Conservation (phyloP, 2,113 vertebrate genomes). For the Dromaius novaehollandiae region DNA sequence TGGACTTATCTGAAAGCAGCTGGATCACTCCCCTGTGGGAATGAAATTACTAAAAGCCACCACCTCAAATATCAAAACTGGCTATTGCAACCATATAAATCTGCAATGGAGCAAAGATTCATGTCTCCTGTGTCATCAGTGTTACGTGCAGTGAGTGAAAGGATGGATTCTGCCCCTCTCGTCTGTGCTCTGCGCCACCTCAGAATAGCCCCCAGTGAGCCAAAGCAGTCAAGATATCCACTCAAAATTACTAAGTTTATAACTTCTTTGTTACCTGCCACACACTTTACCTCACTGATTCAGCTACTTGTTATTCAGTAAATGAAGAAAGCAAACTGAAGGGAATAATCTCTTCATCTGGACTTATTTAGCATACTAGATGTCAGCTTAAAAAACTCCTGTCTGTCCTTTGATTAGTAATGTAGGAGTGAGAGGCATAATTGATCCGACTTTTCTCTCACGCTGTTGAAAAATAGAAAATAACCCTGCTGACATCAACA, state of each 20-base stretch:
- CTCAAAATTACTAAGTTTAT: neutral
- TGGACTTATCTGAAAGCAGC: neutral
- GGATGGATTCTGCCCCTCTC: neutral
- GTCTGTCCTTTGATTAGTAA: neutral
- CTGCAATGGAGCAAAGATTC: neutral
- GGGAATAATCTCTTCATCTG: neutral
- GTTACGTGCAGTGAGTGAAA: neutral
- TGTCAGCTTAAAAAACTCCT: neutral
- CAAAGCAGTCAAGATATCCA: neutral
- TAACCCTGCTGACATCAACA: neutral
- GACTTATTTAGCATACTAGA: neutral
- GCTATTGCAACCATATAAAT: neutral
- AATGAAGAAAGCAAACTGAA: neutral
- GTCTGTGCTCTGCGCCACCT: neutral
- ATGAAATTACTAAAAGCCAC: neutral
- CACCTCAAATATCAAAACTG: neutral
- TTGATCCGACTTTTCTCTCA: slow-evolving; percentile 11
- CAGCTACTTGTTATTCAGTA: slow-evolving; percentile 2
- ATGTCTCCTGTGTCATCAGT: neutral
- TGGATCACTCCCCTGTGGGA: neutral
- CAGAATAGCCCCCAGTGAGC: neutral
- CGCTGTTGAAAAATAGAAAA: slow-evolving; percentile 34
- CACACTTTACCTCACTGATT: neutral
- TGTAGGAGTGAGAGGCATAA: neutral
- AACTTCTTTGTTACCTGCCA: neutral